Base-by-base conservation (phyloP, 2,113 vertebrate species). In the Sylvilagus bachmani region DNA sequence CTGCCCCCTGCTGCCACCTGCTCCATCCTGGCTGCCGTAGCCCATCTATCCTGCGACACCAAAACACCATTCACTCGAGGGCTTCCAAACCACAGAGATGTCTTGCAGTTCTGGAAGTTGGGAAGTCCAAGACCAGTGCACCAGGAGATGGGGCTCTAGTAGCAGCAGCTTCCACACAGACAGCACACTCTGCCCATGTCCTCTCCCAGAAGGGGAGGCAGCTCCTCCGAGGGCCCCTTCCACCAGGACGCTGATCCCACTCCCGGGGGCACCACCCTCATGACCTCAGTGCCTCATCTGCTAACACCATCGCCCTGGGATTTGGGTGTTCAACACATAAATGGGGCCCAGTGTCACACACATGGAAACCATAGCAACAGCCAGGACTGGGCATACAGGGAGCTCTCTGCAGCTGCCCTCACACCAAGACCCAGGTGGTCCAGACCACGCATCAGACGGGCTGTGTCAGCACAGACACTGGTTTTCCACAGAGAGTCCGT, bases 401-500 rank as follows among this genome's bases (percentile, higher is more conserved):
- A 8, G n/a, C 19, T 0, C 70, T 53, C 79, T n/a, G 1, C 74
- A 49, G n/a, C 21, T 31, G n/a, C 64, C 10, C 74, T 90, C 36
- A 31, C 73, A 29, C 58, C 71, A 29, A 64, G 25, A 17, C 78
- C 70, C 71, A 91, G 36, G 8, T 6, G 21, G 27, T 10, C 49
- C 44, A 33, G 53, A 71, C 38, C 49, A 0, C 0, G n/a, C 89
- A n/a, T 33, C 64, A 49, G 22, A 53, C 1, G 4, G 62, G 25
- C 53, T 3, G 0, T 38, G 36, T 67, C 58, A 2, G 6, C 0
- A 1, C 10, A 90, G 53, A 91, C 0, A 0, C 0, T 0, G 22
- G 10, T 61, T 88, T 44, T 74, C 8, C 36, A 21, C 17, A 75
- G 51, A 79, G 61, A 17, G 66, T 61, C 85, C 25, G 0, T 74